Evolutionary conservation across 2,888 invertebrate species (phyloP), one percentile per base, ranked within the genome.

Genomic region (Drosophila atripex): DNA sequence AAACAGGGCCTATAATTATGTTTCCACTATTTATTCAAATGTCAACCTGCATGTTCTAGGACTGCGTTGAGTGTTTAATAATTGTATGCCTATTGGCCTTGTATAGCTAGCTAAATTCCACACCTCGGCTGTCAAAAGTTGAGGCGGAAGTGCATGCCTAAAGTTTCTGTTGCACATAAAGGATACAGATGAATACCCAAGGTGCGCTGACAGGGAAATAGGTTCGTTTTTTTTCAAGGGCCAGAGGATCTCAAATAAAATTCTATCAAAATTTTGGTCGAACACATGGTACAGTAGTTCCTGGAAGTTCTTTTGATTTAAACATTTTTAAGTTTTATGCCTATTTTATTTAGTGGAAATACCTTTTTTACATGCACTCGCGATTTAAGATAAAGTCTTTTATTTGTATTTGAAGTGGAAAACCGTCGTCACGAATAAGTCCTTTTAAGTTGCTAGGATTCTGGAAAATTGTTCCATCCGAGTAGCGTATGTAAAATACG

Each of bases 71-170:
- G 18, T 51, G 55, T 60, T 61, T 53, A 72, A 79, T 83, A 83
- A 86, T 86, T 83, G 80, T 80, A 77, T 76, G 80, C 73, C 77
- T 77, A 73, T 86, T 83, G 86, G 66, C 58, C 25, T 52, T 30
- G 45, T 56, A 68, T 69, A 63, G 57, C 75, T 78, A 66, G 68
- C 30, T 68, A 71, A 77, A 76, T 86, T 80, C 78, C 78, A 74
- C 83, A 84, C 78, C 83, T 80, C 63, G 71, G 55, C 43, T 71
- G 71, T 76, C 76, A 82, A 76, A 78, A 82, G 71, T 76, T 76
- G 56, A 50, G 38, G 65, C 70, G 69, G 78, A 77, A 71, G 72
- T 73, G 84, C 73, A 73, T 84, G 72, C 69, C 50, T 63, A 50
- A 74, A 77, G 73, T 66, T 78, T 51, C 35, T 23, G 43, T 14